Percentiles rank a stretch among this genome's conserved stretches.
Evolutionary conservation across 2,113 vertebrate species (phyloP).

Genomic region (Tetrax tetrax): DNA sequence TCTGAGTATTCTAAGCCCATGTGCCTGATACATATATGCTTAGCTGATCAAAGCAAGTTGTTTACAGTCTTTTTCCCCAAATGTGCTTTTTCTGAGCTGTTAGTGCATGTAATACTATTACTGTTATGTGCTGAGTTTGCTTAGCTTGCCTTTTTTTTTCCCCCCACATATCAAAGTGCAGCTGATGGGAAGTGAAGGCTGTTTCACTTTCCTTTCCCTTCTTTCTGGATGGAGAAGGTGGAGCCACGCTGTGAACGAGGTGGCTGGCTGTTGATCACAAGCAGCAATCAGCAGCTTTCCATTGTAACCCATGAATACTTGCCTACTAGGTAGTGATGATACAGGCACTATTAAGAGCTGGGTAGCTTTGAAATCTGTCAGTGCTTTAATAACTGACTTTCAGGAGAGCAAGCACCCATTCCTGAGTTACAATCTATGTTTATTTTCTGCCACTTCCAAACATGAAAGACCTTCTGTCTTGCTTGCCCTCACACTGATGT

Average conservation of each 20-base stretch:
- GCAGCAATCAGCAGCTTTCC: background rate
- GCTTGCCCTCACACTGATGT: background rate
- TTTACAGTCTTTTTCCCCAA: background rate
- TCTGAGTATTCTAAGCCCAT: background rate
- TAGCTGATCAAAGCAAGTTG: background rate
- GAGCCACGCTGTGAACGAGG: background rate
- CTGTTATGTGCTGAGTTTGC: background rate
- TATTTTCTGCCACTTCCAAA: background rate
- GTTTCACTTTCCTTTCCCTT: background rate
- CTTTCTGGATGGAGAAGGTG: background rate
- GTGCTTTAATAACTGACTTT: background rate
- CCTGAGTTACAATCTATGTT: background rate
- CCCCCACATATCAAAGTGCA: background rate
- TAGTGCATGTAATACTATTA: background rate
- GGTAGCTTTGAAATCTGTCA: background rate
- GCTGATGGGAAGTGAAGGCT: background rate
- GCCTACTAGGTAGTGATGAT: background rate
- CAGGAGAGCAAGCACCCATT: background rate
- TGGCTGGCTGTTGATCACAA: background rate
- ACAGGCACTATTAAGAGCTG: background rate
- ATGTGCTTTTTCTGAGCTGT: background rate
- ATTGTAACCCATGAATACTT: background rate
- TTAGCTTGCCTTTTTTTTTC: background rate
- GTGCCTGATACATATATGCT: background rate
- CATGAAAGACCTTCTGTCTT: background rate